Percentiles rank a stretch among this genome's conserved stretches.
Evolutionary conservation across 2,888 invertebrate species (phyloP).

Genomic region (Drosophila bunnanda): DNA sequence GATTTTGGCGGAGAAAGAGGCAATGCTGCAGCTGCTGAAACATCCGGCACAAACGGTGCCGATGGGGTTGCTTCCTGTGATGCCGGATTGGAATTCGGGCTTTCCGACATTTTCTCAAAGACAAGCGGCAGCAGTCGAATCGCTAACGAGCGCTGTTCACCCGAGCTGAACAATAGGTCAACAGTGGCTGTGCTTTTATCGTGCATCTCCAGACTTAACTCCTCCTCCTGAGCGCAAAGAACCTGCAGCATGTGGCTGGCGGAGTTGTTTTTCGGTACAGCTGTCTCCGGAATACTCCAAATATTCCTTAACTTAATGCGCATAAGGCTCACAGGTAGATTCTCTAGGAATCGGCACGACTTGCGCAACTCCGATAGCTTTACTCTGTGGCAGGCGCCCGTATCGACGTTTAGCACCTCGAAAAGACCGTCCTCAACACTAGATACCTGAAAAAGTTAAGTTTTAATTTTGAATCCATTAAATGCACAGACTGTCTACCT

Average conservation of each 20-base stretch:
- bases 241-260: conserved; percentile 27
- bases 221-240: not conserved
- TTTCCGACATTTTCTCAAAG: conserved; percentile 30
- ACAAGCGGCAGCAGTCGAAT: conserved; percentile 43
- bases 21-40: conserved; percentile 4
- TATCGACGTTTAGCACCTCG: conserved; percentile 60
- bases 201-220: conserved; percentile 27
- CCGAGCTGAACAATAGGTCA: conserved; percentile 42
- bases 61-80: not conserved
- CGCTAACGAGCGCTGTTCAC: conserved; percentile 30
- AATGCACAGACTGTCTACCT: conserved; percentile 23
- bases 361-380: conserved; percentile 25
- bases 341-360: conserved; percentile 56
- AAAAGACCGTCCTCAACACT: not conserved
- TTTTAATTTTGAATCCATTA: not conserved
- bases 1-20: conserved; percentile 51
- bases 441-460: conserved; percentile 25
- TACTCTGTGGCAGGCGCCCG: conserved; percentile 32
- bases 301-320: conserved; percentile 42
- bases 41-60: not conserved
- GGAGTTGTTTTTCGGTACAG: conserved; percentile 34
- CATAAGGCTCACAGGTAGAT: conserved; percentile 51
- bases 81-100: not conserved
- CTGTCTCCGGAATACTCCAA: conserved; percentile 38
- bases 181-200: conserved; percentile 1